Conservation (phyloP, 2,888 invertebrate genomes). For the Baronia brevicornis region DNA sequence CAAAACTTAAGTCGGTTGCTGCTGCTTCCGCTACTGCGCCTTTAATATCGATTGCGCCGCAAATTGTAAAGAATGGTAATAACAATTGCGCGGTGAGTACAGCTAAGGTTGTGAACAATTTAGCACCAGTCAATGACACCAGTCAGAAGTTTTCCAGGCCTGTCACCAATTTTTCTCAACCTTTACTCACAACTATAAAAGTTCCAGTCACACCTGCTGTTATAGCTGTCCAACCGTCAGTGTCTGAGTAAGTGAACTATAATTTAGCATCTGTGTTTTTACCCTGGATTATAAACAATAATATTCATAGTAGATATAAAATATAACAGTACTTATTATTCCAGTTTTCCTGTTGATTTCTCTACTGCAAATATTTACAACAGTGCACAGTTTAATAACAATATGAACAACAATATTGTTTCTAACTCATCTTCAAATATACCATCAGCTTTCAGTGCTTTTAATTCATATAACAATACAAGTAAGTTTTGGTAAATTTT, state of each 20-base stretch:
- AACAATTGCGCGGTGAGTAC: conserved; percentile 43
- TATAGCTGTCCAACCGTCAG: conserved; percentile 29
- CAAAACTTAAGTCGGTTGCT: conserved; percentile 47
- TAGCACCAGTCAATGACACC: conserved; percentile 37
- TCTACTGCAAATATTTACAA: conserved; percentile 83
- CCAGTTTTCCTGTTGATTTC: conserved; percentile 82
- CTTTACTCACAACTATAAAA: conserved; percentile 32
- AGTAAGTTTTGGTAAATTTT: conserved; percentile 36
- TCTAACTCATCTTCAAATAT: conserved; percentile 58
- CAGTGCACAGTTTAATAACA: conserved; percentile 69
- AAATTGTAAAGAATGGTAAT: conserved; percentile 39
- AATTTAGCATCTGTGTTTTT: conserved; percentile 1
- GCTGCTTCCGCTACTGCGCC: conserved; percentile 36
- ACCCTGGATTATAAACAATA: conserved; percentile 11
- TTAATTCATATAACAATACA: conserved; percentile 35
- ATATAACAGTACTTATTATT: conserved; percentile 24
- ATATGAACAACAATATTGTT: conserved; percentile 50
- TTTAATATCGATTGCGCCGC: conserved; percentile 58
- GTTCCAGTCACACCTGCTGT: conserved; percentile 18
- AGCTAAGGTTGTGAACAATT: conserved; percentile 48
- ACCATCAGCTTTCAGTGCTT: conserved; percentile 43
- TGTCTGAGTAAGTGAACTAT: conserved; percentile 56
- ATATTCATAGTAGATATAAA: conserved; percentile 2
- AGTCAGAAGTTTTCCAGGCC: conserved; percentile 54
- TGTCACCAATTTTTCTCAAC: conserved; percentile 42